Base-by-base conservation (phyloP, 2,797 vertebrate species). In the Eremophila alpestris region DNA sequence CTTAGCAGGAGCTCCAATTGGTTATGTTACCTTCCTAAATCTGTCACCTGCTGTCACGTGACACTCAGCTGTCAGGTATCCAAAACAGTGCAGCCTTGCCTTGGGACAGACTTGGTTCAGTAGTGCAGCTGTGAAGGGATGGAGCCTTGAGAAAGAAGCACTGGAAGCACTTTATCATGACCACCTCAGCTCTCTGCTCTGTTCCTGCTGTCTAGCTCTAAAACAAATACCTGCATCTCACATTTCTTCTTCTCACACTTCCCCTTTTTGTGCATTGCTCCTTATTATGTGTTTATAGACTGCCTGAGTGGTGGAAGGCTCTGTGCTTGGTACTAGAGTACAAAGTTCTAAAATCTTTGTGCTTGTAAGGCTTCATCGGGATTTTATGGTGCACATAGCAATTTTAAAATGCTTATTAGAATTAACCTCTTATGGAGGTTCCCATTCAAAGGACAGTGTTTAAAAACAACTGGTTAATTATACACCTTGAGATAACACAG, bases 81-180 rank as follows among this genome's bases (percentile, higher is more conserved):
- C 40, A 51, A 29, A 85, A 75, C 26, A 5, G 8, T 68, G 16
- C n/a, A 74, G 49, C 20, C 52, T 82, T 74, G 24, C 27, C 7
- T 54, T 2, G 8, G 19, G 45, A 51, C 18, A 26, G 40, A 8
- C 13, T 60, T 34, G 51, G 23, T 68, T 91, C 36, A 23, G 3
- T 15, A 16, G 23, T 18, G 21, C 0, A 0, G 14, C 52, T 43
- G 18, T 30, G 36, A 59, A 51, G 19, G 40, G n/a, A 17, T 63
- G 48, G 19, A 55, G 23, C 9, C 54, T 68, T 34, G 41, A 73
- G 34, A 60, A 76, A 48, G 58, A 12, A 82, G 5, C 11, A 7
- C 16, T 41, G n/a, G 32, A 59, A 32, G 16, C 9, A 20, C 27
- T 84, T 84, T 17, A 8, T 19, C 7, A 8, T 23, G 21, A 34